Base-by-base conservation (phyloP, 2,797 vertebrate species). In the Carcharodon carcharias region DNA sequence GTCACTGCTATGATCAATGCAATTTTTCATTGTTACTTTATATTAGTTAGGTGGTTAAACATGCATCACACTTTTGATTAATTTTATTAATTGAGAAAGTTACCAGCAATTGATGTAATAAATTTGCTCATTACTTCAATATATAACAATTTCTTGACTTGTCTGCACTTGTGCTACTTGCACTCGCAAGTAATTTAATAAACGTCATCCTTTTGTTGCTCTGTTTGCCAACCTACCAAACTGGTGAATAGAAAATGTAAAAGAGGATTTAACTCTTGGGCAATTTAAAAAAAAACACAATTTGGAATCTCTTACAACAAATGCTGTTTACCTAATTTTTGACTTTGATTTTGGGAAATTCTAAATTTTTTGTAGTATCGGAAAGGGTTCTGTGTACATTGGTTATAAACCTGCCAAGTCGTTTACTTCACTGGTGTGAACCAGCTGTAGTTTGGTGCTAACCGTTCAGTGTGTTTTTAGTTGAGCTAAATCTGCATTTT, bases 401-500 rank as follows among this genome's bases (percentile, higher is more conserved):
- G 71, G 67, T 77, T 56, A 26, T 35, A 28, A 40, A 73, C 77
- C 69, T 35, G 26, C 50, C 40, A 95, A 95, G 40, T 31, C 50
- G 50, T 77, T 95, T 31, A 54, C 21, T 71, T 95, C 67, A 35
- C 89, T 73, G 50, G 63, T 56, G 67, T 95, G 93, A 73, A 73
- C 28, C 50, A 50, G 26, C 9, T 73, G 31, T n/a, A 54, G 26
- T 77, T 95, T 73, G 50, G 94, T 50, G 2, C 18, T 73, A 16
- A 54, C 45, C 12, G 4, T 56, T 12, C 69, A 54, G 11, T 71
- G 50, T 54, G 23, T 95, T 77, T 77, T 71, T 71, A 95, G 4
- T 56, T 35, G 94, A 95, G 69, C 28, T 18, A 73, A 56, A 95
- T 56, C 69, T 95, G 69, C 26, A 56, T 18, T 97, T 97, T 97